A percentile compares a stretch with the other conserved stretches of the same genome.
phyloP scores from a whole-genome alignment of 2,113 vertebrate genomes.

The Martes martes region DNA sequence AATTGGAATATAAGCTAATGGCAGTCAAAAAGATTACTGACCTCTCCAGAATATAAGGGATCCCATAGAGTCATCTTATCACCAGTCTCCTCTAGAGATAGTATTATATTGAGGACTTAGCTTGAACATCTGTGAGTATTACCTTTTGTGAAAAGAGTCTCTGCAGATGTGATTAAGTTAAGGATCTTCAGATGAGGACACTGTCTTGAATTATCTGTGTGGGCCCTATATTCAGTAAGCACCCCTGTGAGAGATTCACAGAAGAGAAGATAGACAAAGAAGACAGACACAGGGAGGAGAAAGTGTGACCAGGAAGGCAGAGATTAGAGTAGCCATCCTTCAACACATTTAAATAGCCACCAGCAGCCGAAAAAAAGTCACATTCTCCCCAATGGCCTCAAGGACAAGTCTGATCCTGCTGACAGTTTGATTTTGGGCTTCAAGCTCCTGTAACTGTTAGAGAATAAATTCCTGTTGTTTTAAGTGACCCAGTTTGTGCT shows the following conservation, averaged over 20 bases:
- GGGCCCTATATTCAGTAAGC: not conserved
- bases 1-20: not conserved
- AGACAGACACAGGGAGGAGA: not conserved
- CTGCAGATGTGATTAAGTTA: not conserved
- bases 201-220: not conserved
- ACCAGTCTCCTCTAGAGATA: not conserved
- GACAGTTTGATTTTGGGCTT: not conserved
- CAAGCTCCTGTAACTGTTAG: not conserved
- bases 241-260: not conserved
- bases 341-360: not conserved
- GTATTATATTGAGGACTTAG: not conserved
- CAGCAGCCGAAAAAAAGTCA: not conserved
- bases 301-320: not conserved
- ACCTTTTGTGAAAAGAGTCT: not conserved
- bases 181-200: not conserved
- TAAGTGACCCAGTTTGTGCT: not conserved
- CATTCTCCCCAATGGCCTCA: not conserved
- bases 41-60: not conserved
- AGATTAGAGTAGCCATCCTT: not conserved
- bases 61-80: not conserved
- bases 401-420: not conserved
- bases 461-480: not conserved
- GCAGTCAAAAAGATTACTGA: not conserved
- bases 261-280: not conserved
- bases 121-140: not conserved